A percentile compares a stretch with the other conserved stretches of the same genome.
Evolutionary conservation across 2,888 invertebrate genomes (phyloP).

Genomic region (Autographa pulchrina): DNA sequence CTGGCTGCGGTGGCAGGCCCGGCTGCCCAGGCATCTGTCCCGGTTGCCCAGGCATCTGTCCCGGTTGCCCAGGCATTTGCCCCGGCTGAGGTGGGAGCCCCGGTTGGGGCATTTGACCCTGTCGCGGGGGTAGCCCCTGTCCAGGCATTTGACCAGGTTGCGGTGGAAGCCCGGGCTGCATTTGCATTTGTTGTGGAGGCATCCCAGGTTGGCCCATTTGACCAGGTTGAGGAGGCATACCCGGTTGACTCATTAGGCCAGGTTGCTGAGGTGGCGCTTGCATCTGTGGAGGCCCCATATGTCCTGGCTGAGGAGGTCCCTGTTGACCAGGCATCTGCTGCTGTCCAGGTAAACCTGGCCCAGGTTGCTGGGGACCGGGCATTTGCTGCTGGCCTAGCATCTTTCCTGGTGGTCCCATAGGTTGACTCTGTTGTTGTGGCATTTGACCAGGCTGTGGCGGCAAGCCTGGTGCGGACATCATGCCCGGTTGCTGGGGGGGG

Average conservation of each 20-base stretch:
- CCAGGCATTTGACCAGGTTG: constrained; percentile 21
- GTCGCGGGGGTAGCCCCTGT: constrained; percentile 60
- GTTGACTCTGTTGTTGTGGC: constrained; percentile 33
- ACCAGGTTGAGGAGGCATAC: constrained; percentile 45
- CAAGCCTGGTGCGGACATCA: too few relatives aligned
- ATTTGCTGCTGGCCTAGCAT: constrained; percentile 57
- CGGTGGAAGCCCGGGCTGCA: constrained; percentile 23
- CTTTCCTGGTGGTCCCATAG: constrained; percentile 46
- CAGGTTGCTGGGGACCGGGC: constrained; percentile 54
- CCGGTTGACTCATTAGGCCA: constrained; percentile 25
- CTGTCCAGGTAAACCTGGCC: constrained; percentile 50
- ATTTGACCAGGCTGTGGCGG: constrained; percentile 40
- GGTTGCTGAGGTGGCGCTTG: constrained; percentile 39
- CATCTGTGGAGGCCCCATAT: constrained; percentile 26
- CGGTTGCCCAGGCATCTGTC: constrained; percentile 8
- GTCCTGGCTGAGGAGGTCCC: constrained; percentile 32
- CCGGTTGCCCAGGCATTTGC: constrained; percentile 5
- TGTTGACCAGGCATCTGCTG: constrained; percentile 35
- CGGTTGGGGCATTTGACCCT: constrained; percentile 64
- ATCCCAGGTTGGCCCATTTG: constrained; percentile 28
- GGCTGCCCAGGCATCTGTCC: constrained; percentile 15
- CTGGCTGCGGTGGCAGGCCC: constrained; percentile 52
- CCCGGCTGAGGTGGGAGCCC: constrained; percentile 51
- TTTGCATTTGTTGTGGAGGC: constrained; percentile 45
- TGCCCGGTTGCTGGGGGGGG: constrained; percentile 38